These are phyloP conservation scores for Pleuronectes platessa DNA, from an alignment of 2,113 vertebrate species.

Conservation along the genomic window DNA sequence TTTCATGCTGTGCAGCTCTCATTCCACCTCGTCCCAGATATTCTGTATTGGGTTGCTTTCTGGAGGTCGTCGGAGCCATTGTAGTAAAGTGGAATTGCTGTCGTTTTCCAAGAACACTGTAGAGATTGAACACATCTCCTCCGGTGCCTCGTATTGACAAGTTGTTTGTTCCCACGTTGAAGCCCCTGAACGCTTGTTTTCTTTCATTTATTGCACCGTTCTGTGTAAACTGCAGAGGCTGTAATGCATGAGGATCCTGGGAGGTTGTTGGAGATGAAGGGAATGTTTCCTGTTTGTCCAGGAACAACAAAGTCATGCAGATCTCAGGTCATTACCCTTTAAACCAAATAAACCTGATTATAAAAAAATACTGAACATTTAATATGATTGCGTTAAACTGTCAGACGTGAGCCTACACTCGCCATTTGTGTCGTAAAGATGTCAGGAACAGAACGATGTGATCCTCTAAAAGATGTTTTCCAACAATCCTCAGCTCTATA, in stretches of 20 bases:
- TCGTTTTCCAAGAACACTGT: slow-evolving; percentile 22
- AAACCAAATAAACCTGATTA: too few relatives aligned
- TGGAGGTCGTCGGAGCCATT: neutral
- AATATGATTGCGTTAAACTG: too few relatives aligned
- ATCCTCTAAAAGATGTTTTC: too few relatives aligned
- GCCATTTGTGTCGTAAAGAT: too few relatives aligned
- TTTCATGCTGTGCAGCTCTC: neutral
- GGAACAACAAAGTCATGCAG: neutral
- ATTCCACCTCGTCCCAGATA: neutral
- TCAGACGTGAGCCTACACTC: too few relatives aligned
- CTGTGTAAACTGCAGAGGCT: slow-evolving; percentile 5
- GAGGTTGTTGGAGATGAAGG: neutral
- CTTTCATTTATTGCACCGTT: slow-evolving; percentile 8
- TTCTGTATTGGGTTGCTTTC: neutral
- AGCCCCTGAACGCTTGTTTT: slow-evolving; percentile 8
- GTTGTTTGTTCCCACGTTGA: slow-evolving; percentile 18
- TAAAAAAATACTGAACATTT: too few relatives aligned
- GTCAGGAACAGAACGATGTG: too few relatives aligned
- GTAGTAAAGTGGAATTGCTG: slow-evolving; percentile 15
- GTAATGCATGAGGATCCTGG: neutral
- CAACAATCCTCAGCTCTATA: too few relatives aligned
- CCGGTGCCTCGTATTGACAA: slow-evolving; percentile 15
- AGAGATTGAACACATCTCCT: slow-evolving; percentile 4
- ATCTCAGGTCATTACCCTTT: neutral
- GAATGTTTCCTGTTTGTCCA: neutral